phyloP scores from a whole-genome alignment of 2,797 vertebrate species.

The Girardinus metallicus region DNA sequence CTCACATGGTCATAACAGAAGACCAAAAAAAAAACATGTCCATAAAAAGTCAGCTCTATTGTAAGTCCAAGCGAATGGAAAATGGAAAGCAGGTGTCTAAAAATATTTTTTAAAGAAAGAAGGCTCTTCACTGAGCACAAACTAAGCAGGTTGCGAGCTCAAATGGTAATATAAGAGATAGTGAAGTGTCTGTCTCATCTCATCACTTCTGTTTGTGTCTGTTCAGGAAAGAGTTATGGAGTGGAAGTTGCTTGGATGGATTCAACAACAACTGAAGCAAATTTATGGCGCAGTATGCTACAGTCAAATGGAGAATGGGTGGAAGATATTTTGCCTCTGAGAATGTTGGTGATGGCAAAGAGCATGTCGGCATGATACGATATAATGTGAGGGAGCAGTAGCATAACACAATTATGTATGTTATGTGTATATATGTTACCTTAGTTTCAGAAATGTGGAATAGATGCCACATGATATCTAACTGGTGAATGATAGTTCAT shows the following conservation, averaged over 20 bases:
- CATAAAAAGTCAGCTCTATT: too few relatives aligned
- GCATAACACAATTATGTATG: neutral
- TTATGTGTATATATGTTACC: neutral
- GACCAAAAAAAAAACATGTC: too few relatives aligned
- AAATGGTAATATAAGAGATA: too few relatives aligned
- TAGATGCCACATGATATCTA: too few relatives aligned
- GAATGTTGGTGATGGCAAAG: slow-evolving; percentile 88
- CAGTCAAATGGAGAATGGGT: slow-evolving; percentile 87
- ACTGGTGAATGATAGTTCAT: too few relatives aligned
- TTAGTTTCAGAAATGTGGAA: too few relatives aligned
- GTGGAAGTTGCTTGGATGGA: slow-evolving; percentile 93
- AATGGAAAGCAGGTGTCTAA: too few relatives aligned
- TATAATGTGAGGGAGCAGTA: neutral
- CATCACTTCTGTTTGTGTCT: slow-evolving; percentile 17
- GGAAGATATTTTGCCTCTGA: slow-evolving; percentile 88
- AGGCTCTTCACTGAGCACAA: too few relatives aligned
- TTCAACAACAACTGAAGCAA: slow-evolving; percentile 86
- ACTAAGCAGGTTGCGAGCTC: too few relatives aligned
- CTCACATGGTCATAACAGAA: too few relatives aligned
- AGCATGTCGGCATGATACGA: slow-evolving; percentile 52
- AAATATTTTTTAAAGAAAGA: too few relatives aligned
- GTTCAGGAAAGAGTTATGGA: slow-evolving; percentile 90
- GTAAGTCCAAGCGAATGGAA: too few relatives aligned
- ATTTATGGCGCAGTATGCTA: slow-evolving; percentile 91
- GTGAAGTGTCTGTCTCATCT: neutral